Evolutionary conservation across 2,113 vertebrate species (phyloP).

Genomic region (Lucifuga dentata): DNA sequence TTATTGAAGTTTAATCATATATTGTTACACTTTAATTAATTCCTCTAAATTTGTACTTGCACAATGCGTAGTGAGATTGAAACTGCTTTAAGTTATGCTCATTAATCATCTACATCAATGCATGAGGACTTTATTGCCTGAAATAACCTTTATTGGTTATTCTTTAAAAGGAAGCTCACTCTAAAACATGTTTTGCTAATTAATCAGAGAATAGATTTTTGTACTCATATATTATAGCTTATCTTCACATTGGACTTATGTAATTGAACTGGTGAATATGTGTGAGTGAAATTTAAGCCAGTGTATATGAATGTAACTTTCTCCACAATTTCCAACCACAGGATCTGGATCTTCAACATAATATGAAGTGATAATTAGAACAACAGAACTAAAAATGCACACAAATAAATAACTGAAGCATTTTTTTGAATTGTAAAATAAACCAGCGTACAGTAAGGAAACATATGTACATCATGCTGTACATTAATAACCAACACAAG

Average conservation of each 20-base stretch:
- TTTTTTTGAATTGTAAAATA: no score
- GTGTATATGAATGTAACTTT: no score
- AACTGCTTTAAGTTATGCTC: slow-evolving; percentile 43
- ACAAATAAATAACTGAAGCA: no score
- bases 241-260: slow-evolving; percentile 37
- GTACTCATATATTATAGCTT: slow-evolving; percentile 33
- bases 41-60: slow-evolving; percentile 63
- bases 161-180: slow-evolving; percentile 45
- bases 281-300: no score
- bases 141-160: slow-evolving; percentile 53
- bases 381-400: no score
- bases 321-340: no score
- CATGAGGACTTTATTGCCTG: slow-evolving; percentile 37
- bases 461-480: no score
- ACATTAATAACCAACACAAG: no score
- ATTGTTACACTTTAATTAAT: slow-evolving; percentile 74
- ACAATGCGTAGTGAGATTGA: slow-evolving; percentile 60
- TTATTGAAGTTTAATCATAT: slow-evolving; percentile 62
- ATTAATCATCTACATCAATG: slow-evolving; percentile 70
- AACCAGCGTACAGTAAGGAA: no score
- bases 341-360: no score
- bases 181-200: slow-evolving; percentile 34
- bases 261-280: background rate
- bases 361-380: no score
- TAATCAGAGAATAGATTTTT: slow-evolving; percentile 41